phyloP scores from a whole-genome alignment of 1,140 invertebrate species.

The Bradynema listronoti region DNA sequence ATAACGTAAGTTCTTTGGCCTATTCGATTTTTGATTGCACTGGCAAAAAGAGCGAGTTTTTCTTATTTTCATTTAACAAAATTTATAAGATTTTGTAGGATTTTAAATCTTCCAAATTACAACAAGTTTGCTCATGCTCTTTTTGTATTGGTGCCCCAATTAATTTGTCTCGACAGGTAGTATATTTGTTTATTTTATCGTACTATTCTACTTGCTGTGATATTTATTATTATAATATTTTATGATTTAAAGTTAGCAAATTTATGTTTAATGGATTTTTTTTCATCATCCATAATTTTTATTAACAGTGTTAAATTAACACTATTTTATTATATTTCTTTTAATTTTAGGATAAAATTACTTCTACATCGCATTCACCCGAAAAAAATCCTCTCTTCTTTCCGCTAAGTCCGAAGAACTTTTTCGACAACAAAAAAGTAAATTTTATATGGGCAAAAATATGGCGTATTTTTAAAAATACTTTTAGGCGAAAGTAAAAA shows the following conservation, averaged over 20 bases:
- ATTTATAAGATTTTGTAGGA: too few species aligned
- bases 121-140: too few species aligned
- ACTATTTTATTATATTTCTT: too few species aligned
- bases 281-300: not conserved
- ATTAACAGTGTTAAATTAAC: not conserved
- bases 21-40: too few species aligned
- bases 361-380: slow-evolving; percentile 16
- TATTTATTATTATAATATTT: too few species aligned
- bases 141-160: too few species aligned
- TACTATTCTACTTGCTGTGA: too few species aligned
- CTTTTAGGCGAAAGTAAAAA: slow-evolving; percentile 24
- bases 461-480: not conserved
- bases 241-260: not conserved
- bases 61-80: too few species aligned
- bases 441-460: not conserved
- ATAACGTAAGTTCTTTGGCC: slow-evolving; percentile 68
- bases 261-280: not conserved
- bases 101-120: too few species aligned
- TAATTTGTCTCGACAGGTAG: too few species aligned
- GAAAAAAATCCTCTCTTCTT: slow-evolving; percentile 24
- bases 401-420: slow-evolving; percentile 19
- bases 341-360: slow-evolving; percentile 8
- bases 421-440: slow-evolving; percentile 21
- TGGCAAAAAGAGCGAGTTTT: too few species aligned
- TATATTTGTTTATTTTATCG: too few species aligned